Evolutionary conservation across 2,113 vertebrate species (phyloP).

Genomic region (Lagopus leucura): DNA sequence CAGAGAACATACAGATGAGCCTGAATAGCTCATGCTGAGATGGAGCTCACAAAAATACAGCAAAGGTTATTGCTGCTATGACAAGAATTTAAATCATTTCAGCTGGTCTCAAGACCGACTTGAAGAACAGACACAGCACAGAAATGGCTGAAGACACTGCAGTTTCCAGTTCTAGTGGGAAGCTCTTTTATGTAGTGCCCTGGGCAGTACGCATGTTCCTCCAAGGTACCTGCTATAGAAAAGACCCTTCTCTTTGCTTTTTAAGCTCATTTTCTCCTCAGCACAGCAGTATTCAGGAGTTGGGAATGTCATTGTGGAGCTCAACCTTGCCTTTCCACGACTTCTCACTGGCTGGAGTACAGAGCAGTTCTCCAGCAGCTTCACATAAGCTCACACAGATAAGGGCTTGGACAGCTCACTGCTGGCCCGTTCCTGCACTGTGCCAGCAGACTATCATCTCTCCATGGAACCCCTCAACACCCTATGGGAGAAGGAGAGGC

Average conservation of each 20-base stretch:
- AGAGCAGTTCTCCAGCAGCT: neutral
- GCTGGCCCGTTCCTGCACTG: neutral
- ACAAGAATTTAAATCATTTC: neutral
- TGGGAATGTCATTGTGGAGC: neutral
- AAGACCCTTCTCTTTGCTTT: neutral
- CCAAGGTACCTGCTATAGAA: neutral
- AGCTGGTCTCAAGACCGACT: neutral
- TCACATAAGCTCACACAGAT: accelerated
- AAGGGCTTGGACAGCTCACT: neutral
- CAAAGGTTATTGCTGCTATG: neutral
- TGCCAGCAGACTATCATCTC: neutral
- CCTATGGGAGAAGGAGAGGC: neutral
- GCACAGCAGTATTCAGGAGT: neutral
- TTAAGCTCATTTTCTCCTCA: neutral
- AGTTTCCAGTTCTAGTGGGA: neutral
- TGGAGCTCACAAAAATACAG: neutral
- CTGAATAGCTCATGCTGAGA: neutral
- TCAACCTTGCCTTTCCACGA: neutral
- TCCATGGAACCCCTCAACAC: neutral
- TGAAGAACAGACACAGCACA: neutral
- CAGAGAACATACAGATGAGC: conserved; percentile 10
- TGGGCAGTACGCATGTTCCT: neutral
- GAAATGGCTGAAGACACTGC: neutral
- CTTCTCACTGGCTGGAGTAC: neutral
- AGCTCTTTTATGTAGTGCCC: neutral